Evolutionary conservation across 2,113 vertebrate genomes (phyloP).

Genomic region (Pterocles gutturalis): DNA sequence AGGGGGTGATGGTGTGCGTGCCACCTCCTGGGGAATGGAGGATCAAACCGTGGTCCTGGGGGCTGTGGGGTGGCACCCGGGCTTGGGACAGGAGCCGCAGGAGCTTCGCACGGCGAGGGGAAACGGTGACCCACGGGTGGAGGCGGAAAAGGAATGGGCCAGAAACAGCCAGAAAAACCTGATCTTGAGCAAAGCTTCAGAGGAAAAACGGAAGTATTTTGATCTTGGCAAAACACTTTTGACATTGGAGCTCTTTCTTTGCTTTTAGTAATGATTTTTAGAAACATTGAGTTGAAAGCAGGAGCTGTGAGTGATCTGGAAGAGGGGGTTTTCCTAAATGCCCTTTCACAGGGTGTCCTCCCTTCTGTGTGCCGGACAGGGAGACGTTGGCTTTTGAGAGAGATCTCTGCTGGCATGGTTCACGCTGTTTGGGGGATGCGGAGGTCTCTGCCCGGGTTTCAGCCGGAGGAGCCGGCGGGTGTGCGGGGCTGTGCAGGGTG

Average conservation of each 20-base stretch:
- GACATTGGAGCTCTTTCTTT: neutral
- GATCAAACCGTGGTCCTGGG: no score
- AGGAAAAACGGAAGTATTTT: neutral
- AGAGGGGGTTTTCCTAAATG: neutral
- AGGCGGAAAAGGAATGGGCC: neutral
- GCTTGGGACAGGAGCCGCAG: neutral
- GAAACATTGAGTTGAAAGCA: neutral
- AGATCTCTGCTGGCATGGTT: rapidly evolving
- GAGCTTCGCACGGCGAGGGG: neutral
- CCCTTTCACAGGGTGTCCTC: neutral
- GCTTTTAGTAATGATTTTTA: neutral
- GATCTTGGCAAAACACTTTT: neutral
- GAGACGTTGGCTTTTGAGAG: neutral
- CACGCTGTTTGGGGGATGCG: rapidly evolving
- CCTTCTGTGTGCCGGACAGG: neutral
- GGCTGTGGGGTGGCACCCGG: no score
- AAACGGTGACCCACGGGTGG: rapidly evolving
- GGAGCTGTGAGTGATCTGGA: neutral
- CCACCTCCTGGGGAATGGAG: no score
- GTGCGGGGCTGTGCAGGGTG: rapidly evolving
- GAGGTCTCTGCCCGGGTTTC: rapidly evolving
- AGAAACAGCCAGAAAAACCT: neutral
- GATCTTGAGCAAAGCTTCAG: neutral
- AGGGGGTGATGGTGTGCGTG: neutral
- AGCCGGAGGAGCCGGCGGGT: rapidly evolving